A percentile compares a stretch with the other conserved stretches of the same genome.
Evolutionary conservation across 2,113 vertebrate genomes (phyloP).

Genomic region (Canis aureus): DNA sequence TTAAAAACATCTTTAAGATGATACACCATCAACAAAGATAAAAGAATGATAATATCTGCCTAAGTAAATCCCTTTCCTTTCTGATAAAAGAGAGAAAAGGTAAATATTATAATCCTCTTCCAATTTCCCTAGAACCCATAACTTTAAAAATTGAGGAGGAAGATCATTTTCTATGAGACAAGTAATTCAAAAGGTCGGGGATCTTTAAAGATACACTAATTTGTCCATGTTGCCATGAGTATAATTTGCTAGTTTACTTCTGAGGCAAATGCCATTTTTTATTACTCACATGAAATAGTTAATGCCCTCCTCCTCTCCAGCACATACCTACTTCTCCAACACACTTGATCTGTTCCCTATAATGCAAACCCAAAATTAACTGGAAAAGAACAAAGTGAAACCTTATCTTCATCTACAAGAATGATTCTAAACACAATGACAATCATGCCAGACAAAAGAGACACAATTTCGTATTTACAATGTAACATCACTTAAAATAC

Average conservation of each 20-base stretch:
- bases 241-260: conserved; percentile 40
- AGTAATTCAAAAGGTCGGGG: not conserved
- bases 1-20: conserved; percentile 29
- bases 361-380: not conserved
- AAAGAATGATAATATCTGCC: conserved; percentile 29
- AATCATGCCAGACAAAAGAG: not conserved
- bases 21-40: conserved; percentile 33
- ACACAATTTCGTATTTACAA: not conserved
- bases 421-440: not conserved
- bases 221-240: not conserved
- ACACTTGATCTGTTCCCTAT: conserved; percentile 17
- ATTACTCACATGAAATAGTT: not conserved
- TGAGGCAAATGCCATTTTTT: not conserved
- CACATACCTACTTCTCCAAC: not conserved
- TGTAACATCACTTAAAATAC: conserved; percentile 12
- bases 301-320: not conserved
- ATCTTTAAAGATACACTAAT: not conserved
- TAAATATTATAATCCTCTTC: conserved; percentile 1
- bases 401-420: not conserved
- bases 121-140: not conserved
- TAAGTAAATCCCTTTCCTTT: conserved; percentile 2
- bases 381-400: conserved; percentile 57
- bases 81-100: conserved; percentile 31
- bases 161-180: not conserved
- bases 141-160: not conserved